These are phyloP conservation scores for Zoroaster sp. DNA, from an alignment of 53 echinoderm and acorn worm genomes.

Conservation along the genomic window DNA sequence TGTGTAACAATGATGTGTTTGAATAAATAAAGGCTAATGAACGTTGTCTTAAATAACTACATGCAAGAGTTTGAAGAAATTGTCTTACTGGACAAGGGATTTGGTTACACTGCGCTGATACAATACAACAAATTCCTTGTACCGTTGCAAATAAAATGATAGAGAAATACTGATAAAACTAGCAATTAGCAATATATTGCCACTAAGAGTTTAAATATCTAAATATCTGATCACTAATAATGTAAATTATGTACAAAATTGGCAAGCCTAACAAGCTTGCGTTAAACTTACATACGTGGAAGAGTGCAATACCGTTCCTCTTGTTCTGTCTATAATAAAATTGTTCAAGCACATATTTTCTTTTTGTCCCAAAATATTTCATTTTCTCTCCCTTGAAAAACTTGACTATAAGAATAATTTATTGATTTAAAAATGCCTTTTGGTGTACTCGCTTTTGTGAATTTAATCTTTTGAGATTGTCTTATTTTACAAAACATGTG, in stretches of 20 bases:
- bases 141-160: conserved; percentile 37
- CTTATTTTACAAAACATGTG: too few species aligned
- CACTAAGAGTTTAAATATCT: conserved; percentile 40
- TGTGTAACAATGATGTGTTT: conserved; percentile 27
- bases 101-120: not conserved
- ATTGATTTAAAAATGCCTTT: not conserved
- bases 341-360: conserved; percentile 32
- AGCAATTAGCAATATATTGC: conserved; percentile 52
- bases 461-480: not conserved
- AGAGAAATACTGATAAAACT: conserved; percentile 50
- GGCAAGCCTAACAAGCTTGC: not conserved
- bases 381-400: not conserved
- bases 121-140: not conserved
- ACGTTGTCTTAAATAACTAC: conserved; percentile 22
- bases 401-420: not conserved
- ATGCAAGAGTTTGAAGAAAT: conserved; percentile 32
- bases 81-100: not conserved
- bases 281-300: conserved; percentile 8
- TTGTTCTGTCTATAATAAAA: conserved; percentile 24
- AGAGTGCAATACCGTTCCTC: not conserved
- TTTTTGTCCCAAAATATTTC: conserved; percentile 32
- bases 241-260: conserved; percentile 39
- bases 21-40: conserved; percentile 50
- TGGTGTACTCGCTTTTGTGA: not conserved
- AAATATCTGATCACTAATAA: conserved; percentile 26